A percentile compares a stretch with the other conserved stretches of the same genome.
Conservation (phyloP, 2,797 vertebrate species). For the Okamejei kenojei region DNA sequence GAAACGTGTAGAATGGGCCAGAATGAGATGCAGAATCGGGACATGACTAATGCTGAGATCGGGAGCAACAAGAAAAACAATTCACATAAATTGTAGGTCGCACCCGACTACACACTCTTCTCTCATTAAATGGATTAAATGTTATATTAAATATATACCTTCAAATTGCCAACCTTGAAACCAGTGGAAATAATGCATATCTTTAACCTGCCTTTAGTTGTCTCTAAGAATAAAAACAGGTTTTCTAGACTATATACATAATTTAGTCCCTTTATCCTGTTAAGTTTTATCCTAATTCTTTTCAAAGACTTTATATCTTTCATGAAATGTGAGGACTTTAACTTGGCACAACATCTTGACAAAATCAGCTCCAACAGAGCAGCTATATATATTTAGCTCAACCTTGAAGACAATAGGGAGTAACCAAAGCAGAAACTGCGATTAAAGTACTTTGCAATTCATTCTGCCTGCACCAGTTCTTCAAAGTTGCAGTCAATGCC, state of each 20-base stretch:
- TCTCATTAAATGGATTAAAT: no score
- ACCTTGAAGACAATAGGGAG: not conserved
- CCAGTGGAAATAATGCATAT: not conserved
- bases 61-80: no score
- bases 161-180: not conserved
- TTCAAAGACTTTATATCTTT: not conserved
- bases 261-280: no score
- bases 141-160: not conserved
- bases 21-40: not conserved
- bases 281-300: not conserved
- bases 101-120: not conserved
- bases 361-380: not conserved
- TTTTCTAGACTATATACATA: not conserved
- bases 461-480: no score
- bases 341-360: not conserved
- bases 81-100: not conserved
- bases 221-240: not conserved
- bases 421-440: no score
- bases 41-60: no score
- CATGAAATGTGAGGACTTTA: not conserved
- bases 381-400: not conserved
- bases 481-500: no score
- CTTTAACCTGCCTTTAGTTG: not conserved
- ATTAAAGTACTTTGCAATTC: no score
- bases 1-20: not conserved